Percentiles rank a stretch among this genome's conserved stretches.
Evolutionary conservation across 2,113 vertebrate genomes (phyloP).

Genomic region (Amphiprion percula): DNA sequence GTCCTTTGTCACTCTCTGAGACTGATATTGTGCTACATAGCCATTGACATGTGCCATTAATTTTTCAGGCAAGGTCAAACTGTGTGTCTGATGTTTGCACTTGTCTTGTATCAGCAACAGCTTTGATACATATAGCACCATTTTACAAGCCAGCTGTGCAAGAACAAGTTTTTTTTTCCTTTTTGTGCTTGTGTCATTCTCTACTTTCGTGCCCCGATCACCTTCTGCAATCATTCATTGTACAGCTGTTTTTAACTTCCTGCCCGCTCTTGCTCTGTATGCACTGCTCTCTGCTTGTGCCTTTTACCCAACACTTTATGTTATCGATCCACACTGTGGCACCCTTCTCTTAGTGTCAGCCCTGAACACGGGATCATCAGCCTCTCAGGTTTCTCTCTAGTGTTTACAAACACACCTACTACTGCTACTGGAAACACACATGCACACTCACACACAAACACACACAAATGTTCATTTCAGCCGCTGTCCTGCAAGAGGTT

Average conservation of each 20-base stretch:
- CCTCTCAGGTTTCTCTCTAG: slow-evolving; percentile 73
- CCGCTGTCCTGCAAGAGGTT: slow-evolving; percentile 44
- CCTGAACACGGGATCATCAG: slow-evolving; percentile 60
- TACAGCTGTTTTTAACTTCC: slow-evolving; percentile 47
- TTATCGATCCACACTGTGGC: slow-evolving; percentile 76
- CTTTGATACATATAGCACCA: slow-evolving; percentile 34
- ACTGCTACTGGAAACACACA: slow-evolving; percentile 41
- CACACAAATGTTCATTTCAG: slow-evolving; percentile 7
- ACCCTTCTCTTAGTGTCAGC: slow-evolving; percentile 73
- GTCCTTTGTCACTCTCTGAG: slow-evolving; percentile 38
- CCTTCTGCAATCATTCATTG: slow-evolving; percentile 46
- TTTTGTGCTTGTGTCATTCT: not conserved
- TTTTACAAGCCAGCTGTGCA: slow-evolving; percentile 20
- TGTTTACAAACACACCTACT: slow-evolving; percentile 79
- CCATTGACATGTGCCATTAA: slow-evolving; percentile 56
- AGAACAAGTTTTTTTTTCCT: slow-evolving; percentile 1
- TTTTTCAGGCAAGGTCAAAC: slow-evolving; percentile 71
- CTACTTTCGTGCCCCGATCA: slow-evolving; percentile 24
- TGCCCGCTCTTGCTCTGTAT: slow-evolving; percentile 41
- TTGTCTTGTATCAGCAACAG: slow-evolving; percentile 37
- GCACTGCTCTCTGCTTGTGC: slow-evolving; percentile 42
- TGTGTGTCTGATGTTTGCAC: slow-evolving; percentile 51
- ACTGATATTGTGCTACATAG: slow-evolving; percentile 43
- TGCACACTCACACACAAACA: not conserved
- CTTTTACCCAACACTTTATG: slow-evolving; percentile 61